These are phyloP conservation scores for Drosophila monieri DNA, from an alignment of 2,888 invertebrate species.

Conservation along the genomic window DNA sequence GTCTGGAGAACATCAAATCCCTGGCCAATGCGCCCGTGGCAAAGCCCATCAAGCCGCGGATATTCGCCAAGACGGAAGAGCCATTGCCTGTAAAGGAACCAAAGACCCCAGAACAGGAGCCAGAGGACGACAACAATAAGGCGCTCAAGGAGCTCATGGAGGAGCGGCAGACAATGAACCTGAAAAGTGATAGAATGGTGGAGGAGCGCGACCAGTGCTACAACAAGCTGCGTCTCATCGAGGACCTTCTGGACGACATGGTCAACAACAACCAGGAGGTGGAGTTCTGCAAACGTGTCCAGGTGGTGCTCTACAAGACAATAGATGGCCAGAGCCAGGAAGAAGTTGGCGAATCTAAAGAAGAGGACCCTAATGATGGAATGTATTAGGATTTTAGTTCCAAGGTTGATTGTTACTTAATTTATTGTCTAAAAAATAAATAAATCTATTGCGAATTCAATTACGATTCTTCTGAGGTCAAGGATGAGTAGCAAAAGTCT, in stretches of 20 bases:
- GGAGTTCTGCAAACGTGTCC: constrained; percentile 63
- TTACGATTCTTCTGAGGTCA: constrained; percentile 28
- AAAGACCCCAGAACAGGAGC: background rate
- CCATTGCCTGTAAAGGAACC: constrained; percentile 7
- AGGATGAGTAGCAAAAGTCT: background rate
- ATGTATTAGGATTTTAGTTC: constrained; percentile 43
- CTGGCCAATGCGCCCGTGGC: constrained; percentile 47
- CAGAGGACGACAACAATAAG: background rate
- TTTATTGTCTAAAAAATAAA: constrained; percentile 21
- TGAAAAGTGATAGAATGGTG: constrained; percentile 8
- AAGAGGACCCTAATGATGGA: constrained; percentile 41
- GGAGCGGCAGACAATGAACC: constrained; percentile 15
- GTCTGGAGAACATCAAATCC: constrained; percentile 86
- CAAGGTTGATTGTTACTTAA: constrained; percentile 10
- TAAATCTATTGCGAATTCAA: constrained; percentile 15
- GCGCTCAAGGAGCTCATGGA: constrained; percentile 16
- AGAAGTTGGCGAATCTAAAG: constrained; percentile 5
- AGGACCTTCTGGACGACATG: constrained; percentile 63
- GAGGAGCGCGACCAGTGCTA: constrained; percentile 66
- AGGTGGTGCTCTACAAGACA: constrained; percentile 62
- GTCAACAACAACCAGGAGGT: constrained; percentile 53
- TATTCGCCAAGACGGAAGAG: constrained; percentile 30
- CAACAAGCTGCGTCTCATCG: constrained; percentile 72
- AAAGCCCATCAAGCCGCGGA: constrained; percentile 55
- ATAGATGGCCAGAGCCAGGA: constrained; percentile 33